phyloP scores from a whole-genome alignment of 2,113 vertebrate genomes.

The Empidonax alnorum region DNA sequence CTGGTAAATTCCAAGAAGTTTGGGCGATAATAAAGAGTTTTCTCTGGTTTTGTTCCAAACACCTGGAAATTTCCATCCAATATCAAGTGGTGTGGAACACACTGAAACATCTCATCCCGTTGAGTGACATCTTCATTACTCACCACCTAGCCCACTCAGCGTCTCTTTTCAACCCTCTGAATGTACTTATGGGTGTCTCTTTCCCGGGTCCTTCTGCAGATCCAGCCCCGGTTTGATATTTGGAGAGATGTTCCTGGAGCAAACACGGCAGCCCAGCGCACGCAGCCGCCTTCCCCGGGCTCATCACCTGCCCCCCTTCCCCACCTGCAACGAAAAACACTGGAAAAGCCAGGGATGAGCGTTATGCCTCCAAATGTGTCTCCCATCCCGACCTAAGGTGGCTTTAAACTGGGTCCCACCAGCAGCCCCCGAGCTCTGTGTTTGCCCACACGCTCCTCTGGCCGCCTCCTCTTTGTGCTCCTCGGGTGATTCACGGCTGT shows the following conservation, averaged over 20 bases:
- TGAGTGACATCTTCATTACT: slow-evolving; percentile 36
- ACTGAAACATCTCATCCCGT: background rate
- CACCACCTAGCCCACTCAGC: slow-evolving; percentile 26
- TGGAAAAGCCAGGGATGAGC: background rate
- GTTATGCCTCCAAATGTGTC: accelerated
- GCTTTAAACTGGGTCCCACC: background rate
- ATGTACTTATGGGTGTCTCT: background rate
- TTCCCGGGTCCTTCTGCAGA: background rate
- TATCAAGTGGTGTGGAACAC: background rate
- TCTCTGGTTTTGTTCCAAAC: background rate
- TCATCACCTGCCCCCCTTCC: background rate
- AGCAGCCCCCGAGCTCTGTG: background rate
- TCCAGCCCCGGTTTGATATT: background rate
- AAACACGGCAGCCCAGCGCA: background rate
- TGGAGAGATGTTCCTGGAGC: background rate
- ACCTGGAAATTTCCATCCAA: slow-evolving; percentile 34
- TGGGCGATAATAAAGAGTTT: background rate
- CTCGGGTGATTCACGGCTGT: background rate
- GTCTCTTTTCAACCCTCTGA: slow-evolving; percentile 13
- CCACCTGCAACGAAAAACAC: background rate
- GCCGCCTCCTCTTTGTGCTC: background rate
- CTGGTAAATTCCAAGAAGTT: background rate
- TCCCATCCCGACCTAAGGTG: accelerated
- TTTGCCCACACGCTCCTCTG: background rate
- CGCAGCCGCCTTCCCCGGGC: accelerated